A percentile compares a stretch with the other conserved stretches of the same genome.
Evolutionary conservation across 2,888 invertebrate genomes (phyloP).

Genomic region (Tenthredo scrophulariae): DNA sequence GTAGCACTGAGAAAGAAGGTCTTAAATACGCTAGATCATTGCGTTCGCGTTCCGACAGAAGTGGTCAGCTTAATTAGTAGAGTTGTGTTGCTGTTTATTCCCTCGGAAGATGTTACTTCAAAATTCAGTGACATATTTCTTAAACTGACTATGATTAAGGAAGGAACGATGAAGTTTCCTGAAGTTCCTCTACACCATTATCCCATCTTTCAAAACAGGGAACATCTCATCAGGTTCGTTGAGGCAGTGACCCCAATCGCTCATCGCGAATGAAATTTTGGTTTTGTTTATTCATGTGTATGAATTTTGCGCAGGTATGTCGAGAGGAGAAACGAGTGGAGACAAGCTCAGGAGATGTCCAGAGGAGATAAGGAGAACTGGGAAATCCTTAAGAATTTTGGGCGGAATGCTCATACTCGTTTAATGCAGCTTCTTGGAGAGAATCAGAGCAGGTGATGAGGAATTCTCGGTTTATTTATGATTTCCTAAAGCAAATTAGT

Average conservation of each 20-base stretch:
- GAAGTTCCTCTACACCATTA: slow-evolving; percentile 60
- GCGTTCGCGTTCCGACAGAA: slow-evolving; percentile 64
- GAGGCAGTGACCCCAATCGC: not conserved
- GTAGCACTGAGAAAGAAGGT: slow-evolving; percentile 59
- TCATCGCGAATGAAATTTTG: not conserved
- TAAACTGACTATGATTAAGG: slow-evolving; percentile 64
- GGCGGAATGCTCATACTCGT: slow-evolving; percentile 11
- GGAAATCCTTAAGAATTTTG: not conserved
- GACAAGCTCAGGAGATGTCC: not conserved
- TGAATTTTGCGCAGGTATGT: slow-evolving; percentile 7
- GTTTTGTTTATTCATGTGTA: not conserved
- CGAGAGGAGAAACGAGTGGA: slow-evolving; percentile 15
- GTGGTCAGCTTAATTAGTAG: slow-evolving; percentile 65
- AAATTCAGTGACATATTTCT: slow-evolving; percentile 65
- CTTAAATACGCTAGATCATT: slow-evolving; percentile 61
- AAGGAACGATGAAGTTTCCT: slow-evolving; percentile 66
- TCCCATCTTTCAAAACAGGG: slow-evolving; percentile 69
- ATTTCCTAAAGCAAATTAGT: not conserved
- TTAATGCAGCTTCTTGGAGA: not conserved
- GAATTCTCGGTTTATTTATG: not conserved
- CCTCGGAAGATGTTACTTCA: slow-evolving; percentile 67
- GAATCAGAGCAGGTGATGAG: slow-evolving; percentile 23
- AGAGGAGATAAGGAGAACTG: not conserved
- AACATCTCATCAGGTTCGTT: slow-evolving; percentile 66
- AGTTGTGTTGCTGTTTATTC: slow-evolving; percentile 69